Evolutionary conservation across 2,113 vertebrate genomes (phyloP).

Genomic region (Coptodon bakossiorum): DNA sequence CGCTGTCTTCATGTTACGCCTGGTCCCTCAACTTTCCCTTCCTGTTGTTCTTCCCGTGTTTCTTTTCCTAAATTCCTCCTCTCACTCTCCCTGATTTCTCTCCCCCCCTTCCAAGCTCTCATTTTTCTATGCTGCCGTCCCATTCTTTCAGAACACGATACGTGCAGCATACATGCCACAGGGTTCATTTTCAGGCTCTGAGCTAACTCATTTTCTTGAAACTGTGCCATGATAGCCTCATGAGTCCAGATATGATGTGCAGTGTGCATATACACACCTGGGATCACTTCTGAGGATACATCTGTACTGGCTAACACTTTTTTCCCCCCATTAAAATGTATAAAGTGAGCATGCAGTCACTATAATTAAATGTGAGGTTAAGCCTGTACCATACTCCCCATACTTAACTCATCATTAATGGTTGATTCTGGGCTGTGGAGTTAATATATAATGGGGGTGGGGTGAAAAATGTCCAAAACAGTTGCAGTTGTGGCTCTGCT

Average conservation of each 20-base stretch:
- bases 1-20: slow-evolving; percentile 72
- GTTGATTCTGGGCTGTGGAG: not conserved
- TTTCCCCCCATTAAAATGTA: not conserved
- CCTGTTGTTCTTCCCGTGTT: slow-evolving; percentile 77
- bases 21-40: slow-evolving; percentile 69
- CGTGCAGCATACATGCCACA: slow-evolving; percentile 3
- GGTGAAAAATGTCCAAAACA: slow-evolving; percentile 14
- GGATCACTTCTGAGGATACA: slow-evolving; percentile 27
- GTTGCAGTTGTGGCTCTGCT: not conserved
- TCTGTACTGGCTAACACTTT: not conserved
- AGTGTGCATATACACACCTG: slow-evolving; percentile 8
- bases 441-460: not conserved
- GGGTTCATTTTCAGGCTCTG: slow-evolving; percentile 32
- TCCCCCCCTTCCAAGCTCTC: slow-evolving; percentile 2
- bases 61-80: slow-evolving; percentile 66
- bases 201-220: not conserved
- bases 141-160: slow-evolving; percentile 48
- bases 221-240: not conserved
- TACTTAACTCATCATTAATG: slow-evolving; percentile 27
- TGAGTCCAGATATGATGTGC: not conserved
- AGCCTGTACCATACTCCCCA: not conserved
- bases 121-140: slow-evolving; percentile 24
- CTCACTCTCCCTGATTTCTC: slow-evolving; percentile 36
- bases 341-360: not conserved
- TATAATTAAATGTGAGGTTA: slow-evolving; percentile 30